Percentiles rank a stretch among this genome's conserved stretches.
Conservation (phyloP, 2,797 vertebrate species). For the Onychomys leucogaster region DNA sequence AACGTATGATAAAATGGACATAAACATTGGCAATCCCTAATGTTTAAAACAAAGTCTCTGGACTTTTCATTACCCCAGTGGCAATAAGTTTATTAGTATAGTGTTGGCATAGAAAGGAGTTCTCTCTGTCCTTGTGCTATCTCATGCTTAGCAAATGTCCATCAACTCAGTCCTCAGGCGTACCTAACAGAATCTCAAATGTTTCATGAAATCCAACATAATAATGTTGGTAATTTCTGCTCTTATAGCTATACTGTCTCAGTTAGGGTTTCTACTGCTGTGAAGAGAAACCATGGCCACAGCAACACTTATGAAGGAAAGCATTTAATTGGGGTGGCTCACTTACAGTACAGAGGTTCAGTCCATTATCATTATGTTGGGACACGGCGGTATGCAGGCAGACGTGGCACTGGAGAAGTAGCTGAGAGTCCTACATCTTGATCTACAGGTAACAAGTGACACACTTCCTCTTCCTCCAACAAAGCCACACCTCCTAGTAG, state of each 20-base stretch:
- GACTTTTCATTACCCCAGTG: neutral
- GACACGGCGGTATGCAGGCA: neutral
- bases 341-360: neutral
- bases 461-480: neutral
- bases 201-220: neutral
- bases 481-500: neutral
- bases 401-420: neutral
- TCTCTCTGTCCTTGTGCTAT: neutral
- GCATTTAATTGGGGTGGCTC: neutral
- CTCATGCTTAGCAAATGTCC: neutral
- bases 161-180: neutral
- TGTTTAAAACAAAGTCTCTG: conserved; percentile 24
- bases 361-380: neutral
- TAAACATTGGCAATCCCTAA: neutral
- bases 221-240: neutral
- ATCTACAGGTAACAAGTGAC: neutral
- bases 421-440: neutral
- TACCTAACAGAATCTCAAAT: neutral
- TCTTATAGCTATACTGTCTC: neutral
- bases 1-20: neutral
- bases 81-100: neutral
- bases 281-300: neutral
- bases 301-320: neutral
- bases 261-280: neutral
- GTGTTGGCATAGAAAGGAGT: neutral